A percentile compares a stretch with the other conserved stretches of the same genome.
Conservation (phyloP, 30 jellyfish, hydroid and myxozoan species). For the Catostylus mosaicus region DNA sequence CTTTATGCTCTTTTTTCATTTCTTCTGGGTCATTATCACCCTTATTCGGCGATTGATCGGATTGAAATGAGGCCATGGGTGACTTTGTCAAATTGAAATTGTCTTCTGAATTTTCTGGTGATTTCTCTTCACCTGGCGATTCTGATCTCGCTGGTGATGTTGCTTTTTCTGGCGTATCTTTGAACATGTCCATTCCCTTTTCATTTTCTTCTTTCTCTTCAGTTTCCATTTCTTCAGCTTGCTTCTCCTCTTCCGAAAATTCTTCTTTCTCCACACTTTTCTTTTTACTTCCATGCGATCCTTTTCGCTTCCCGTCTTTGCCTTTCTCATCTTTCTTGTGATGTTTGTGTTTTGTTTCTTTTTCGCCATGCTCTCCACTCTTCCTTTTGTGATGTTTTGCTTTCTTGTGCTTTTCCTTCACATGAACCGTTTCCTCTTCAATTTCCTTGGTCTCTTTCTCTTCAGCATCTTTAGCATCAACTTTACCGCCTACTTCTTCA, state of each 20-base stretch:
- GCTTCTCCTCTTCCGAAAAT: slow-evolving; percentile 6
- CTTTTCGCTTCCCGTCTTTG: slow-evolving; percentile 10
- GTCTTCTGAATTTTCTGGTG: slow-evolving; percentile 38
- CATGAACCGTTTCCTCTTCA: slow-evolving; percentile 31
- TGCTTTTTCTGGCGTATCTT: slow-evolving; percentile 40
- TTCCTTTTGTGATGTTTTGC: slow-evolving; percentile 34
- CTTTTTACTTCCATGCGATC: slow-evolving; percentile 10
- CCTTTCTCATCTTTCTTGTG: slow-evolving; percentile 43
- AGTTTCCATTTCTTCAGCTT: slow-evolving; percentile 15
- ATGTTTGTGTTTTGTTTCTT: slow-evolving; percentile 42
- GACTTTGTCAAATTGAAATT: slow-evolving; percentile 50
- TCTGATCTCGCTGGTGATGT: slow-evolving; percentile 36
- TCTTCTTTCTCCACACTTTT: slow-evolving; percentile 6
- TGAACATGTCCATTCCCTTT: slow-evolving; percentile 33
- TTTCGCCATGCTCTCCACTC: slow-evolving; percentile 1
- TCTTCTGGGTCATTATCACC: slow-evolving; percentile 17
- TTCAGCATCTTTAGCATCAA: slow-evolving; percentile 1
- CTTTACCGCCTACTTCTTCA: slow-evolving; percentile 12
- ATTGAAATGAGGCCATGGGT: slow-evolving; percentile 29
- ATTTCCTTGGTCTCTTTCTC: slow-evolving; percentile 52
- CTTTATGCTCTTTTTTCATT: slow-evolving; percentile 9
- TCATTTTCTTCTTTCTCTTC: slow-evolving; percentile 32
- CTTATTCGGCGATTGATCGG: slow-evolving; percentile 39
- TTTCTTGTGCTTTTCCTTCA: slow-evolving; percentile 38
- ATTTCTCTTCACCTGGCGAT: slow-evolving; percentile 13